Evolutionary conservation across 2,797 vertebrate genomes (phyloP).

Genomic region (Micrastur ruficollis): DNA sequence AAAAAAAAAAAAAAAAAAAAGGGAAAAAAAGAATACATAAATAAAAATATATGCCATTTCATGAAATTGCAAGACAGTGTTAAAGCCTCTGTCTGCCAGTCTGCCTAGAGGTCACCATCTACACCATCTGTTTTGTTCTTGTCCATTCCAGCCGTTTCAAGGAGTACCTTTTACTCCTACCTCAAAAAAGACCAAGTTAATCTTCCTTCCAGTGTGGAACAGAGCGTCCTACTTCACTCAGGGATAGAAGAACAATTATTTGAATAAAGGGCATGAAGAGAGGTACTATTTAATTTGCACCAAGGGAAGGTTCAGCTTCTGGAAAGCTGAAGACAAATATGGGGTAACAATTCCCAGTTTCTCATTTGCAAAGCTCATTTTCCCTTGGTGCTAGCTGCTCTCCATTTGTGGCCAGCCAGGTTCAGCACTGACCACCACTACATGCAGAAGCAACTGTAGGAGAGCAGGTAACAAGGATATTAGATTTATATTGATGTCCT

Average conservation of each 20-base stretch:
- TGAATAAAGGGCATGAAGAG: neutral
- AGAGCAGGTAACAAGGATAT: neutral
- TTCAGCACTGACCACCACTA: neutral
- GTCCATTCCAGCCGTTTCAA: neutral
- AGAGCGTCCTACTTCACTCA: neutral
- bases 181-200: neutral
- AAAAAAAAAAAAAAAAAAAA: neutral
- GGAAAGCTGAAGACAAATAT: neutral
- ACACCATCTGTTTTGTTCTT: neutral
- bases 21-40: neutral
- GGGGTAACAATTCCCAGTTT: neutral
- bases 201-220: neutral
- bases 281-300: neutral
- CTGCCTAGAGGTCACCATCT: neutral
- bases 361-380: neutral
- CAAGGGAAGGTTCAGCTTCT: neutral
- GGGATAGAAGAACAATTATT: neutral
- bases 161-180: neutral
- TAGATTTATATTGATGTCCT: neutral
- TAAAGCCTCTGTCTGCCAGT: neutral
- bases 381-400: neutral
- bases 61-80: neutral
- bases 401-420: neutral
- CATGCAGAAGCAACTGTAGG: neutral
- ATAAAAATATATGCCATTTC: conserved; percentile 31